Conservation (phyloP, 2,888 invertebrate species). For the Philereme transversata region DNA sequence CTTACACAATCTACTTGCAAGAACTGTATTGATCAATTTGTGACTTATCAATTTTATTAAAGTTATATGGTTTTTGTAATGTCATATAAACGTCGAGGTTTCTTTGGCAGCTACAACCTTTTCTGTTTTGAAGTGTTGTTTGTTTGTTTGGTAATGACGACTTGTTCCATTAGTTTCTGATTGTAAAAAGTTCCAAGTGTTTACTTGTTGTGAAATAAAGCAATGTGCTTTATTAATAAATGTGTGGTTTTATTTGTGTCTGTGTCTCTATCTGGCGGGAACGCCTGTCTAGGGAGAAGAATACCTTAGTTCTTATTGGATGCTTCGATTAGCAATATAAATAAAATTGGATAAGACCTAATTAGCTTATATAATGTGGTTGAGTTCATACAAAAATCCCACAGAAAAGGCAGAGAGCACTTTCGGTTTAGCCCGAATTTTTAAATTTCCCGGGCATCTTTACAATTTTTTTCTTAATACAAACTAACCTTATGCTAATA, state of each 20-base stretch:
- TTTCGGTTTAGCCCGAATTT: no score
- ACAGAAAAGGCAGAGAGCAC: no score
- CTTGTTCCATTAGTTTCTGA: conserved; percentile 61
- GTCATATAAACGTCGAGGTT: conserved; percentile 23
- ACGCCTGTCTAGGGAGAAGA: not conserved
- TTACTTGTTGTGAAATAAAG: conserved; percentile 59
- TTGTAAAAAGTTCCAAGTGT: conserved; percentile 64
- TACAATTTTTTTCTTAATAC: no score
- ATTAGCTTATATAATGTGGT: no score
- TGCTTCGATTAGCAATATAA: no score
- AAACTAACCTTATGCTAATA: no score
- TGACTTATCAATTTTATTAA: conserved; percentile 24
- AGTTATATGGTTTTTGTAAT: conserved; percentile 26
- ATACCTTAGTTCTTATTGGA: no score
- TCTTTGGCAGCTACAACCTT: conserved; percentile 23
- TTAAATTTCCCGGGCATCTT: no score
- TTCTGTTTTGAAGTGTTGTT: conserved; percentile 19
- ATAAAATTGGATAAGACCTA: no score
- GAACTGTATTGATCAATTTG: conserved; percentile 14
- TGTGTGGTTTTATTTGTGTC: conserved; percentile 31
- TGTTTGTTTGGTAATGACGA: conserved; percentile 45
- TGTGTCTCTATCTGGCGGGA: not conserved
- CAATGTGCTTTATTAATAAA: conserved; percentile 43
- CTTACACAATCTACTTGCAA: conserved; percentile 1
- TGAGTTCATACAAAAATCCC: no score